Percentiles rank a stretch among this genome's conserved stretches.
Conservation (phyloP, 2,113 vertebrate species). For the Cavia porcellus region DNA sequence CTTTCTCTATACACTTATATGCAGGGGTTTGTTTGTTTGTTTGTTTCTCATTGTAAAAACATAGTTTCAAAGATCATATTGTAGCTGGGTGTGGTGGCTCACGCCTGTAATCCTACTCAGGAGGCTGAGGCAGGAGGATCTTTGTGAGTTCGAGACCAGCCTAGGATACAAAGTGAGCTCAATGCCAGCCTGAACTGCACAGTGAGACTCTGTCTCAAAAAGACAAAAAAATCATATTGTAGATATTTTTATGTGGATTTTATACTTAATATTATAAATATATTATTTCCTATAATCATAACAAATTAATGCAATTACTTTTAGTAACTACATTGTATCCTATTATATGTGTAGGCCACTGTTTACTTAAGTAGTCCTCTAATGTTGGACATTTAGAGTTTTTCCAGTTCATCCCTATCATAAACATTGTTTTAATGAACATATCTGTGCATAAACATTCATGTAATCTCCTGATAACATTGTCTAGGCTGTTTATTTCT, state of each 20-base stretch:
- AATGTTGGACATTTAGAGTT: not conserved
- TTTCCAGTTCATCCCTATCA: not conserved
- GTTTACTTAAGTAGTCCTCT: not conserved
- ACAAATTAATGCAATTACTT: constrained; percentile 21
- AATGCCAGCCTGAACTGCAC: too few species aligned
- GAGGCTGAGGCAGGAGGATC: too few species aligned
- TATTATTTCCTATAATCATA: not conserved
- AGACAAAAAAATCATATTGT: too few species aligned
- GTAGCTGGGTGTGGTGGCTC: too few species aligned
- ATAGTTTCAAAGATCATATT: not conserved
- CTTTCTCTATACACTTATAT: not conserved
- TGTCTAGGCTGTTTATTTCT: not conserved
- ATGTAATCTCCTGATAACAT: not conserved
- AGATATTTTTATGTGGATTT: constrained; percentile 18
- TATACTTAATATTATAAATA: not conserved
- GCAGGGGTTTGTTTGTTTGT: not conserved
- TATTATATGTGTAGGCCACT: not conserved
- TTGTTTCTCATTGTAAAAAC: not conserved
- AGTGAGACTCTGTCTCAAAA: too few species aligned
- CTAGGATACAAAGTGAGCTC: too few species aligned
- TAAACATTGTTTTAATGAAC: not conserved
- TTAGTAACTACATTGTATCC: not conserved
- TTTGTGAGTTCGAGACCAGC: too few species aligned
- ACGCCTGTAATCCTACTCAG: too few species aligned
- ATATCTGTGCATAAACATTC: not conserved